Conservation (phyloP, 2,888 invertebrate species). For the Yponomeuta malinellus region DNA sequence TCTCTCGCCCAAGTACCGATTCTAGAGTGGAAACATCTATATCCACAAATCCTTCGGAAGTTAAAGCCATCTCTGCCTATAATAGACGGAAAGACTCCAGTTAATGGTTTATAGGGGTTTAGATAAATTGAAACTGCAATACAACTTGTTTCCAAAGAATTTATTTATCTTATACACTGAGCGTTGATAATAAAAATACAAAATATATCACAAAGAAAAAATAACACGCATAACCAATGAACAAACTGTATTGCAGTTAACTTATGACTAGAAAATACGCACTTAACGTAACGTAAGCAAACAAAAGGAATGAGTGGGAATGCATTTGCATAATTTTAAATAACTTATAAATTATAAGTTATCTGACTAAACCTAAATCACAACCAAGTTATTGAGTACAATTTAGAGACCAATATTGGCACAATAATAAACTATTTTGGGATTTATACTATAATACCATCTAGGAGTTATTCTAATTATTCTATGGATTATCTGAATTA, state of each 20-base stretch:
- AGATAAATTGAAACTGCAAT: constrained; percentile 73
- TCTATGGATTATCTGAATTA: constrained; percentile 48
- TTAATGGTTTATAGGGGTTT: constrained; percentile 32
- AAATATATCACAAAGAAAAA: constrained; percentile 22
- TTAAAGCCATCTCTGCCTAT: constrained; percentile 96
- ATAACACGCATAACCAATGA: constrained; percentile 17
- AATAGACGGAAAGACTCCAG: constrained; percentile 28
- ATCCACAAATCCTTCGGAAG: constrained; percentile 96
- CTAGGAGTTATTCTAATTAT: constrained; percentile 35
- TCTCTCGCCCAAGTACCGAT: constrained; percentile 93
- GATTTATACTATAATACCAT: constrained; percentile 35
- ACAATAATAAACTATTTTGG: constrained; percentile 25
- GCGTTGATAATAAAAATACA: constrained; percentile 32
- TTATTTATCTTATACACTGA: constrained; percentile 43
- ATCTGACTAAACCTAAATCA: constrained; percentile 48
- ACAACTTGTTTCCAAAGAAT: constrained; percentile 61
- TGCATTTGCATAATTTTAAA: constrained; percentile 2
- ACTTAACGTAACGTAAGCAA: not conserved
- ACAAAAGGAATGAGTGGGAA: constrained; percentile 26
- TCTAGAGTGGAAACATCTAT: constrained; percentile 95
- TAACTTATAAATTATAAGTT: constrained; percentile 18
- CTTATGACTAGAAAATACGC: constrained; percentile 37
- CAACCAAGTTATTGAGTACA: constrained; percentile 50
- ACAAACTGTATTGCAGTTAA: constrained; percentile 72
- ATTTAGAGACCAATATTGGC: constrained; percentile 3